Evolutionary conservation across 92 coral and sea anemone genomes (phyloP), one percentile per base, ranked within the genome.

Genomic region (Palythoa caribaeorum): DNA sequence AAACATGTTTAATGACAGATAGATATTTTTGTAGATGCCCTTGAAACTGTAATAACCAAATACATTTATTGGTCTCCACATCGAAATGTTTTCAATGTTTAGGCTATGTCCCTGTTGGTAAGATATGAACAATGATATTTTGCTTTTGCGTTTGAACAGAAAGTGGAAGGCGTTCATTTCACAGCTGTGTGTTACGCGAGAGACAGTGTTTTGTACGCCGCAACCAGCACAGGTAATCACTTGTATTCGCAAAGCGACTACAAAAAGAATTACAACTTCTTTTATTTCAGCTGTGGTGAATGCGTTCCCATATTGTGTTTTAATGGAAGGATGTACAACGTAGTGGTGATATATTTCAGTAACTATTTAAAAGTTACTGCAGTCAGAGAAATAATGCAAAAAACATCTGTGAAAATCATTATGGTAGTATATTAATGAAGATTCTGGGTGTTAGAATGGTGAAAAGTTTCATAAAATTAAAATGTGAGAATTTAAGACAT

Each of bases 181-280:
- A 97, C 99, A 3, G 83, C 96, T 28, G 92, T 90, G 73, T 92
- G 94, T 78, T 97, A 95, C 87, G 98, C 98, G 66, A 94, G 93
- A 14, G 98, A 95, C 66, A 94, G 96, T 84, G 89, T 95, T 14
- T 78, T 97, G 90, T 97, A 95, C 80, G 95, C 94, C 76, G 99
- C 95, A 28, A 95, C 96, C 20, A 94, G 94, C 73, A 86, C 95
- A 83, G 99, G 99, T 97, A 44, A 8, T 44, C 6, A 44, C 7
- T 44, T 44, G 50, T 1, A 44, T 44, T 44, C 50, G 5, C 50
- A 5, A 3, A 44, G 50, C 6, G 50, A 44, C 6, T 44, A 44
- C 7, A 44, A 44, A 44, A 44, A 0, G 7, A 2, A 8, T 44
- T 44, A 2, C 2, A 44, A 44, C 7, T 44, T 8, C 7, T 44